phyloP scores from a whole-genome alignment of 2,888 invertebrate species.

The Bombylius major region DNA sequence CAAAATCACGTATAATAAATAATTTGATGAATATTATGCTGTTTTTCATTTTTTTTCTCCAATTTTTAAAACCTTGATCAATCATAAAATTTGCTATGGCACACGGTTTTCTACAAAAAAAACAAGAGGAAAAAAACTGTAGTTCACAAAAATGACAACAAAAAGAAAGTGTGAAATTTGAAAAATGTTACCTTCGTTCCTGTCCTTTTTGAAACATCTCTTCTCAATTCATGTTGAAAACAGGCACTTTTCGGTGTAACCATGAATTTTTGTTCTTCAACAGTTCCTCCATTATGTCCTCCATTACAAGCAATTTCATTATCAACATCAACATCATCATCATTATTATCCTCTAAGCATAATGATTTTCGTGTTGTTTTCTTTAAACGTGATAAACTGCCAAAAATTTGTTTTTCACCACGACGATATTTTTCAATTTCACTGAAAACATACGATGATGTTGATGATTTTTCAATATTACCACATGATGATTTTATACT shows the following conservation, averaged over 20 bases:
- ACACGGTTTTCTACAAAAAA: slow-evolving; percentile 8
- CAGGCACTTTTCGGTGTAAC: slow-evolving; percentile 4
- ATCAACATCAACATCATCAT: too few relatives aligned
- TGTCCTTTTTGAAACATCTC: slow-evolving; percentile 7
- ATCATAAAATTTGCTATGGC: slow-evolving; percentile 13
- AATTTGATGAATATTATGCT: not conserved
- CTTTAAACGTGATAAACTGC: slow-evolving; percentile 19
- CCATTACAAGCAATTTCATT: too few relatives aligned
- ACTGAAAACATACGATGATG: slow-evolving; percentile 6
- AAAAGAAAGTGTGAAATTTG: not conserved
- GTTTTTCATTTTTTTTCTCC: not conserved
- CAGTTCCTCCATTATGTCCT: not conserved
- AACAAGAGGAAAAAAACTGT: not conserved
- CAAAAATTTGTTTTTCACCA: slow-evolving; percentile 18
- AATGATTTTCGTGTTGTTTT: slow-evolving; percentile 15
- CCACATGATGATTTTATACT: slow-evolving; percentile 11
- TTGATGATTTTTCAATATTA: slow-evolving; percentile 1
- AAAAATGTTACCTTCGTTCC: slow-evolving; percentile 6
- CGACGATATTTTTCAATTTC: slow-evolving; percentile 12
- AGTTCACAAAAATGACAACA: too few relatives aligned
- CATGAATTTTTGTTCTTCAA: not conserved
- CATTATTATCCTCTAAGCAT: slow-evolving; percentile 10
- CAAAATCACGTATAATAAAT: not conserved
- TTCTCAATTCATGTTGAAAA: slow-evolving; percentile 11
- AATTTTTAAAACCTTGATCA: not conserved